Evolutionary conservation across 2,113 vertebrate species (phyloP), one percentile per base, ranked within the genome.

Genomic region (Crypturellus undulatus): DNA sequence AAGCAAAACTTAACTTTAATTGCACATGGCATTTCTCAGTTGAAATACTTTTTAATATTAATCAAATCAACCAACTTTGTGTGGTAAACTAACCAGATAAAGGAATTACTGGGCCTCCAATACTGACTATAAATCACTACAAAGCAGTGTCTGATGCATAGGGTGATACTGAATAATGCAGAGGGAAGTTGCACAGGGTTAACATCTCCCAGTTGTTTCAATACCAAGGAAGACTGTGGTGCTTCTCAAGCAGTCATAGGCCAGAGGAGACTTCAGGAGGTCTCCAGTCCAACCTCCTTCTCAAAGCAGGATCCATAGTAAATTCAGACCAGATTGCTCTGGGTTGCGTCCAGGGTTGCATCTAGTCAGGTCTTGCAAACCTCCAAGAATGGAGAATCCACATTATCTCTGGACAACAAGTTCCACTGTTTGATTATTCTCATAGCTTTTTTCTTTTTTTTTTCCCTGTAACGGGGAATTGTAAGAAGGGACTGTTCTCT

Each of bases 221-320:
- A 0, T 73, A 49, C 22, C 5, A 17, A 59, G 40, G n/a, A 40
- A 76, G n/a, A 3, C 30, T 17, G 2, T n/a, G 54, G 40, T 26
- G 63, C 68, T 22, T 30, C 9, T 60, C 9, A 51, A 26, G 56
- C 64, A 19, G 26, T 25, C 21, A 42, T 7, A 49, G 17, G 20
- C 71, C 85, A 26, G 40, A 73, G 34, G 9, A 5, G 9, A 88
- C 36, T 2, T 49, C 77, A 6, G 1, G 15, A 2, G 0, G 0
- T 58, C 43, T 70, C 59, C 60, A 73, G 36, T 14, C 26, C 36
- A 63, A 30, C 7, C 54, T 11, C 1, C 40, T 54, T 8, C n/a
- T 67, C 64, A 70, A 42, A 88, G 24, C 10, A 40, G 40, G 12
- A 73, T 19, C 4, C 21, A 1, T 72, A 12, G 0, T 95, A 26